phyloP scores from a whole-genome alignment of 2,888 invertebrate genomes.

The Amphiduros pacificus region DNA sequence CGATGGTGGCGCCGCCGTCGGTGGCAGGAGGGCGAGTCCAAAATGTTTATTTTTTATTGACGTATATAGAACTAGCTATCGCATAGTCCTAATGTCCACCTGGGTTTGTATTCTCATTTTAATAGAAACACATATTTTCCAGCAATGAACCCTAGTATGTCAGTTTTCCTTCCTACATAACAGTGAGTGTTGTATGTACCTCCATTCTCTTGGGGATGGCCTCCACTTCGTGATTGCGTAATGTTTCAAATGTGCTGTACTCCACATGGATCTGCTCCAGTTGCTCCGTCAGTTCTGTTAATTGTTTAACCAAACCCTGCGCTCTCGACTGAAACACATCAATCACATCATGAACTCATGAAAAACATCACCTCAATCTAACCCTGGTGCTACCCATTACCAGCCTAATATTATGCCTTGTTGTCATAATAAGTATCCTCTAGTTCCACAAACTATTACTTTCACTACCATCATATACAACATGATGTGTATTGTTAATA shows the following conservation, averaged over 20 bases:
- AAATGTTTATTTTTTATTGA: neutral
- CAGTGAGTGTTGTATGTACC: slow-evolving; percentile 62
- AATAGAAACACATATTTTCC: neutral
- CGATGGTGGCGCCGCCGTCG: too few species aligned
- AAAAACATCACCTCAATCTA: too few species aligned
- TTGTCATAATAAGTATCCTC: too few species aligned
- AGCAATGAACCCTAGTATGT: neutral
- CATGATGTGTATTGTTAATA: too few species aligned
- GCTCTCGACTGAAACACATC: slow-evolving; percentile 72
- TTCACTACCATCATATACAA: too few species aligned
- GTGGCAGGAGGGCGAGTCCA: neutral
- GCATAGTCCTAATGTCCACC: too few species aligned
- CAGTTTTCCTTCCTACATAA: neutral
- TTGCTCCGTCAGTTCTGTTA: slow-evolving; percentile 70
- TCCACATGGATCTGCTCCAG: slow-evolving; percentile 88
- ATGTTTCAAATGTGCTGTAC: slow-evolving; percentile 84
- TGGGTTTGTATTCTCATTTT: neutral
- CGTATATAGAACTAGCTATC: too few species aligned
- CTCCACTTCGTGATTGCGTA: slow-evolving; percentile 84
- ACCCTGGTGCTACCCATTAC: too few species aligned
- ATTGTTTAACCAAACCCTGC: slow-evolving; percentile 83
- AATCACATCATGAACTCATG: too few species aligned
- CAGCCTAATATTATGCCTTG: too few species aligned
- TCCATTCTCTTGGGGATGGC: slow-evolving; percentile 89
- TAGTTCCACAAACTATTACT: too few species aligned